Percentiles rank a stretch among this genome's conserved stretches.
Evolutionary conservation across 2,888 invertebrate genomes (phyloP).

Genomic region (Acanthosepion esculentum): DNA sequence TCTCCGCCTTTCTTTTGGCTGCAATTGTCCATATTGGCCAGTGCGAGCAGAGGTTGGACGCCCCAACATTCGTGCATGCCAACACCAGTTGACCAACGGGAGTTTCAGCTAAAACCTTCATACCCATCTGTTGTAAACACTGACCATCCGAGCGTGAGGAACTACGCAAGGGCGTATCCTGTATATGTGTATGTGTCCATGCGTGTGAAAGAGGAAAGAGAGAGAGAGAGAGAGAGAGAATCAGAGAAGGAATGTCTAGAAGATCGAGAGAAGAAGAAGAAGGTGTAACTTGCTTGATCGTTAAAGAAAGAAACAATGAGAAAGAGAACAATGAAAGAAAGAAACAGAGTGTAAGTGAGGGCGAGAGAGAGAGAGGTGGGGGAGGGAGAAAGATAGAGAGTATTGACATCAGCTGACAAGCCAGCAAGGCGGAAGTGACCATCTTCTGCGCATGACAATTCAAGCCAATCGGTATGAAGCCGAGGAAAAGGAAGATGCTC

Average conservation of each 20-base stretch:
- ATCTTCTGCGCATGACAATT: constrained; percentile 33
- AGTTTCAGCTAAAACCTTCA: background rate
- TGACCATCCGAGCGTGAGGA: background rate
- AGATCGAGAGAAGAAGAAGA: background rate
- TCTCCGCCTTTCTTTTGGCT: background rate
- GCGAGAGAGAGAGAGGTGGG: background rate
- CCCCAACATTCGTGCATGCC: background rate
- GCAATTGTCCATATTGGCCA: constrained; percentile 15
- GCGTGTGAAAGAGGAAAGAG: background rate
- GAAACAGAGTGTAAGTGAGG: background rate
- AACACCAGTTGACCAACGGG: constrained; percentile 33
- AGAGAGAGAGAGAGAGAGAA: background rate
- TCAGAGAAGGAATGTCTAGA: background rate
- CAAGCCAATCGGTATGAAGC: background rate
- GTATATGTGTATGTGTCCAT: background rate
- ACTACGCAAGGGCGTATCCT: background rate
- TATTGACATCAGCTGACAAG: constrained; percentile 33
- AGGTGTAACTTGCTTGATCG: background rate
- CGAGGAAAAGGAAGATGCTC: background rate
- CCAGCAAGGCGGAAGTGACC: constrained; percentile 33
- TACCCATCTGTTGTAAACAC: constrained; percentile 18
- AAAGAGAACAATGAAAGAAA: background rate
- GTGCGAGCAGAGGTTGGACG: background rate
- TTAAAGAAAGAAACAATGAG: background rate
- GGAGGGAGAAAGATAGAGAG: background rate